phyloP scores from a whole-genome alignment of 1,140 invertebrate species.

The Stratiolaelaps scimitus region DNA sequence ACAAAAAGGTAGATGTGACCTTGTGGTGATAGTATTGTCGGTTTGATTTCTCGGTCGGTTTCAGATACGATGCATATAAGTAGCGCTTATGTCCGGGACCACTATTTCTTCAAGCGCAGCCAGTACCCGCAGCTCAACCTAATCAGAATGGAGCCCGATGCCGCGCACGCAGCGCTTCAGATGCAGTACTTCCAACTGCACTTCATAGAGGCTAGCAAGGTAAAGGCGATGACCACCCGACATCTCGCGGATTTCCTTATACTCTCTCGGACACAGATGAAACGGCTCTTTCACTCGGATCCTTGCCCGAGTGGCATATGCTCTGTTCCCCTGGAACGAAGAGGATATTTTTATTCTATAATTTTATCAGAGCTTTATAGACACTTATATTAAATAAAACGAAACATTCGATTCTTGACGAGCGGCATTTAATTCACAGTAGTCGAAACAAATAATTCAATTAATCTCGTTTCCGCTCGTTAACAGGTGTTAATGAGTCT shows the following conservation, averaged over 20 bases:
- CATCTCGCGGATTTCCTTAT: no score
- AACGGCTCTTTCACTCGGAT: no score
- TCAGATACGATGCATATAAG: constrained; percentile 87
- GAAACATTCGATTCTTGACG: no score
- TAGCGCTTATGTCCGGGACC: constrained; percentile 83
- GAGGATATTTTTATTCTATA: no score
- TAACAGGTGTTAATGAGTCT: constrained; percentile 36
- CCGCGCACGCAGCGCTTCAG: constrained; percentile 80
- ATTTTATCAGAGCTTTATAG: no score
- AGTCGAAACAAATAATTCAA: no score
- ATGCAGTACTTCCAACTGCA: constrained; percentile 82
- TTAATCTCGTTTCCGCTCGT: neutral
- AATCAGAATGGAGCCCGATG: constrained; percentile 80
- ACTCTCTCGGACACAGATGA: no score
- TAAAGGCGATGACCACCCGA: no score
- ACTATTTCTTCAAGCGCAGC: constrained; percentile 97
- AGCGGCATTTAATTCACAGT: no score
- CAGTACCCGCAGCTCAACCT: constrained; percentile 92
- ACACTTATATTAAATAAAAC: no score
- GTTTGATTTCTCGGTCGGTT: constrained; percentile 32
- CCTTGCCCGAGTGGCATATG: no score
- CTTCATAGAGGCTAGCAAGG: constrained; percentile 92
- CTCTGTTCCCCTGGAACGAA: no score
- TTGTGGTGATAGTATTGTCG: neutral
- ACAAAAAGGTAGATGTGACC: constrained; percentile 21